Percentiles rank a stretch among this genome's conserved stretches.
Conservation (phyloP, 2,113 vertebrate genomes). For the Hoplias malabaricus region DNA sequence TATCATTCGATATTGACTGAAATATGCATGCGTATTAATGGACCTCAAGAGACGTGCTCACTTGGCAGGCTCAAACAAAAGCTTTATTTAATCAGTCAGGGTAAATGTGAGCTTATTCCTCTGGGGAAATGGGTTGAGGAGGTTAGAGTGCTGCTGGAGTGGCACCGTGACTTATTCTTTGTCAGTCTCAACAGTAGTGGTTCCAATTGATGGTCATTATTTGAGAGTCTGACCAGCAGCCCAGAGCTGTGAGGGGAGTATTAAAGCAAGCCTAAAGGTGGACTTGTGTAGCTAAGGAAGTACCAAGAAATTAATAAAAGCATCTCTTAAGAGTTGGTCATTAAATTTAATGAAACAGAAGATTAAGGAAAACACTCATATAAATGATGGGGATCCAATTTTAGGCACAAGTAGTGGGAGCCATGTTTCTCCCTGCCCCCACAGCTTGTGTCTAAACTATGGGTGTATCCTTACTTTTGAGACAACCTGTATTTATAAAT, state of each 20-base stretch:
- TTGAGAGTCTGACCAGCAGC: background rate
- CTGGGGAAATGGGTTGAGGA: background rate
- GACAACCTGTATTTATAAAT: no score
- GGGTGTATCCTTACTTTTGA: no score
- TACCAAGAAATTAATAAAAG: no score
- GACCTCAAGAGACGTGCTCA: background rate
- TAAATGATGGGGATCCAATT: no score
- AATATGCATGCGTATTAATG: slow-evolving; percentile 3
- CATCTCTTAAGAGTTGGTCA: no score
- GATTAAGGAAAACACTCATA: no score
- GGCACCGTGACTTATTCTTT: background rate
- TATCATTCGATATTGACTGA: background rate
- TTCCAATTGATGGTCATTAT: background rate
- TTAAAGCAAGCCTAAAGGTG: no score
- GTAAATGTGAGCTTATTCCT: background rate
- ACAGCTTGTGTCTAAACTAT: no score
- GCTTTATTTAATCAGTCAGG: slow-evolving; percentile 10
- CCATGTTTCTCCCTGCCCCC: no score
- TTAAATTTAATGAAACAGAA: no score
- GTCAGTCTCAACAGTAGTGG: background rate
- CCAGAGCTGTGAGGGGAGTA: background rate
- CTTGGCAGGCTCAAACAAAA: background rate
- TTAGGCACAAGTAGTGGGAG: no score
- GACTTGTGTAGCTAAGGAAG: no score
- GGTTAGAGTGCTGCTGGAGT: background rate